Conservation (phyloP, 1,140 invertebrate genomes). For the Apocrypta bakeri region DNA sequence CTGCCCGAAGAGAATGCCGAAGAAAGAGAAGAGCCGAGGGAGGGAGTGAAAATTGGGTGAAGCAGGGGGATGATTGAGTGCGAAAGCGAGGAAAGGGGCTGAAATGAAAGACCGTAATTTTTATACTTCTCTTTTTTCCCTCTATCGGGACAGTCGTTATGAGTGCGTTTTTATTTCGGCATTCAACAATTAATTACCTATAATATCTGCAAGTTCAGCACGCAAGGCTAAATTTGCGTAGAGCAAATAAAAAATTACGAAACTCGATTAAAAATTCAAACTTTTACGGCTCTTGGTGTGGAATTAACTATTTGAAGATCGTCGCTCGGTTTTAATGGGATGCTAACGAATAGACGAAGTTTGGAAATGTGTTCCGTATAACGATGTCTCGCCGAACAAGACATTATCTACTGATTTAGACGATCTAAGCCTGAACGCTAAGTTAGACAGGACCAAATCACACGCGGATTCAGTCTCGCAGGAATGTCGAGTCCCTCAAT, state of each 20-base stretch:
- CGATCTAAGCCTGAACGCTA: too few species aligned
- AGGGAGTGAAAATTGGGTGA: not conserved
- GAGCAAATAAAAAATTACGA: too few species aligned
- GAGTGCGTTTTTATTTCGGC: too few species aligned
- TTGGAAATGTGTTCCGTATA: too few species aligned
- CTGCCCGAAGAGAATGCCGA: not conserved
- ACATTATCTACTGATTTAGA: too few species aligned
- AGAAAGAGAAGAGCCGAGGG: not conserved
- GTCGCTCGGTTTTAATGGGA: too few species aligned
- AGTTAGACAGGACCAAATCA: not conserved
- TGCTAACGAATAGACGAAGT: too few species aligned
- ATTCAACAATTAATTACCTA: too few species aligned
- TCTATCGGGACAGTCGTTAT: not conserved
- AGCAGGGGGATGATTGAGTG: conserved; percentile 8
- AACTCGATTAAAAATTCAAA: not conserved
- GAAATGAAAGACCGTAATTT: not conserved
- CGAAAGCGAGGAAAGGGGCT: not conserved
- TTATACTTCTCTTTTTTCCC: not conserved
- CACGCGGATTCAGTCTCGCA: not conserved
- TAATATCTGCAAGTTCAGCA: too few species aligned
- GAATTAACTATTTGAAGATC: too few species aligned
- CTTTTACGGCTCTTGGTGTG: not conserved
- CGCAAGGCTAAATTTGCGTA: too few species aligned
- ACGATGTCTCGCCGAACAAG: too few species aligned
- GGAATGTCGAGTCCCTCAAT: not conserved